Evolutionary conservation across 2,797 vertebrate genomes (phyloP).

Genomic region (Varecia variegata): DNA sequence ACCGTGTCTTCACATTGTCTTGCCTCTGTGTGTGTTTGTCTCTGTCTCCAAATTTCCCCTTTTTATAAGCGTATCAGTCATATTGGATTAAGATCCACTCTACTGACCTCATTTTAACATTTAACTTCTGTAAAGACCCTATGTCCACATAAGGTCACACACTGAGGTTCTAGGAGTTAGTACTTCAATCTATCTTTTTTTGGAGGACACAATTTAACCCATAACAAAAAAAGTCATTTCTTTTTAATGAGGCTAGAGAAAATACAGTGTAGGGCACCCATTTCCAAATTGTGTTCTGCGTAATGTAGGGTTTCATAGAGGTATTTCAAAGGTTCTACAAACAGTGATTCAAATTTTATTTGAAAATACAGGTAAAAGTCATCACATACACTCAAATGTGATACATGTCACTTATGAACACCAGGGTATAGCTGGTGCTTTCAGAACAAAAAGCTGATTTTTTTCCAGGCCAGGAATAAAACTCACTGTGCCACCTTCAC

Average conservation of each 20-base stretch:
- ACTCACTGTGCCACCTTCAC: neutral
- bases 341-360: neutral
- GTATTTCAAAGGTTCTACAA: neutral
- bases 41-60: neutral
- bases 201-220: neutral
- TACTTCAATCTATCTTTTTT: neutral
- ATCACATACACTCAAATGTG: neutral
- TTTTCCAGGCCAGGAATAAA: neutral
- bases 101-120: neutral
- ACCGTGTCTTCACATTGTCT: neutral
- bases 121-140: neutral
- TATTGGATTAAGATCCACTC: no score
- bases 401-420: neutral
- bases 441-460: neutral
- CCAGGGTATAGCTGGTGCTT: neutral
- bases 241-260: neutral
- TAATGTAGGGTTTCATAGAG: neutral
- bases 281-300: neutral
- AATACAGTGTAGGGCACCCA: accelerated
- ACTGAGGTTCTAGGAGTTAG: neutral
- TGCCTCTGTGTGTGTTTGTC: neutral
- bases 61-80: neutral
- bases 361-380: neutral
- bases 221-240: neutral
- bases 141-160: neutral